Base-by-base conservation (phyloP, 2,888 invertebrate species). In the Colostygia pectinataria region DNA sequence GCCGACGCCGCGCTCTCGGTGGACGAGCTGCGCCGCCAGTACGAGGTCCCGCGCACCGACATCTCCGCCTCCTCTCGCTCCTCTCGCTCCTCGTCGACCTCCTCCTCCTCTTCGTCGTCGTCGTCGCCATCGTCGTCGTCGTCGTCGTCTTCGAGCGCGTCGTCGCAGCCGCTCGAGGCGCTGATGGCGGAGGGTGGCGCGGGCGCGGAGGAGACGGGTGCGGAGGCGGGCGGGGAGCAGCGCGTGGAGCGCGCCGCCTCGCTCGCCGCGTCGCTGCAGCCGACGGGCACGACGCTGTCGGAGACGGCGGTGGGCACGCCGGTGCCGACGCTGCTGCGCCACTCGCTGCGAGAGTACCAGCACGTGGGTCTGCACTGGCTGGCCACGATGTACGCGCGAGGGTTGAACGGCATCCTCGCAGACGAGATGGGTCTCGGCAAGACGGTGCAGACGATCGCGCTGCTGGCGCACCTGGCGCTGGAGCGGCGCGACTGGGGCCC, bases 341-440 rank as follows among this genome's bases (percentile, higher is more conserved):
- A 98, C 83, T 90, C 93, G 51, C 90, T 99, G 64, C 93, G 99
- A 68, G 99, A 99, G 88, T 99, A 99, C 88, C 99, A 98, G 88
- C 98, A 98, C 83, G 98, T 99, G 77, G 99, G 99, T 39, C 92
- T 99, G 67, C 98, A 99, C 85, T 99, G 99, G 99, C 91, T 99
- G 66, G 98, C 97, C 43, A 97, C 98, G 7, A 97, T 99, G 96
- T 96, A 96, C 78, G 97, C 98, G 68, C 94, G 98, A 69, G 95
- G 97, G 76, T 91, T 99, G 55, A 99, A 99, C 87, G 99, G 98
- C 55, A 98, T 99, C 75, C 91, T 99, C 45, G 98, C 98, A 8
- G 98, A 98, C 87, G 98, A 98, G 91, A 98, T 98, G 98, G 98
- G 98, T 68, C 92, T 98, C 60, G 98, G 98, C 58, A 98, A 98